A percentile compares a stretch with the other conserved stretches of the same genome.
These are phyloP conservation scores for Natator depressus DNA, from an alignment of 2,113 vertebrate species.

Conservation along the genomic window DNA sequence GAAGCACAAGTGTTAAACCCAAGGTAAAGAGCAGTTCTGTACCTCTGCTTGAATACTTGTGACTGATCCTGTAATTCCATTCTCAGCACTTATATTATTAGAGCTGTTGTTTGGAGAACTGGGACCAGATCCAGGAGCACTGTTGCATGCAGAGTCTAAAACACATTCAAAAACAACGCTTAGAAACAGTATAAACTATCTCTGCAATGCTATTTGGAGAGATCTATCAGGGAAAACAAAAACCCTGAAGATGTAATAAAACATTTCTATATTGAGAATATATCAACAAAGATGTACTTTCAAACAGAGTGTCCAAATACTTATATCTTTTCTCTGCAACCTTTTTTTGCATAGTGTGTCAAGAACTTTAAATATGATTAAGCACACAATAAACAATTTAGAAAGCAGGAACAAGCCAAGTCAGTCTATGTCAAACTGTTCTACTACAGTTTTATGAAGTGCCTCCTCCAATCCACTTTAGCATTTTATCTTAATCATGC, in stretches of 20 bases:
- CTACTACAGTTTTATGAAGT: not conserved
- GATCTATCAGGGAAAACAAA: not conserved
- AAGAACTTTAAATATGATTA: not conserved
- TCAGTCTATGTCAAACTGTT: not conserved
- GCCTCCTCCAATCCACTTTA: not conserved
- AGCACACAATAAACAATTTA: not conserved
- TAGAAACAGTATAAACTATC: not conserved
- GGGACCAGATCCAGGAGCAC: constrained; percentile 96
- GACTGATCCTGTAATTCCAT: constrained; percentile 85
- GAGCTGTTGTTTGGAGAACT: constrained; percentile 99
- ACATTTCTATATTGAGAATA: constrained; percentile 13
- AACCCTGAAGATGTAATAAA: not conserved
- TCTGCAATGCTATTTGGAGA: not conserved
- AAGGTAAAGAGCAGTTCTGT: constrained; percentile 34
- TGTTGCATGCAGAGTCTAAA: constrained; percentile 94
- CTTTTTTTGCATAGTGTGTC: not conserved
- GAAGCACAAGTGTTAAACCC: not conserved
- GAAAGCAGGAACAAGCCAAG: not conserved
- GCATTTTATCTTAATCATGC: not conserved
- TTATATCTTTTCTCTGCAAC: not conserved
- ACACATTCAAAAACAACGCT: constrained; percentile 49
- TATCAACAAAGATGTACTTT: not conserved
- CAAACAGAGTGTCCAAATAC: constrained; percentile 1
- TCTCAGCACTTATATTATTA: constrained; percentile 93
- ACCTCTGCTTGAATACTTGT: constrained; percentile 91